Base-by-base conservation (phyloP, 1,140 invertebrate species). In the Caerostris darwini region DNA sequence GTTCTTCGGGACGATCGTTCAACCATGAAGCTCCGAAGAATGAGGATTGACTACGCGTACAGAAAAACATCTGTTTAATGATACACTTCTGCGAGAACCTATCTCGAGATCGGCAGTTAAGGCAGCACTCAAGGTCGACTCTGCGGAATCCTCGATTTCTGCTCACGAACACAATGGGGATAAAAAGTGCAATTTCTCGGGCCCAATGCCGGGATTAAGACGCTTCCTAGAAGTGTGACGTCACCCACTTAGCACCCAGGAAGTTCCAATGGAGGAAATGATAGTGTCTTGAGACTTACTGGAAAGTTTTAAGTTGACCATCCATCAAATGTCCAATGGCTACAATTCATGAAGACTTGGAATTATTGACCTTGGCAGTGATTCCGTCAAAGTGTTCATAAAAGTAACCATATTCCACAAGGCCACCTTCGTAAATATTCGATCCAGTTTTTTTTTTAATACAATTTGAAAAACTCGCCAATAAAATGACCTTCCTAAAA, bases 61-160 rank as follows among this genome's bases (percentile, higher is more conserved):
- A 14, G 34, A 88, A 61, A 88, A 64, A 88, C 83, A 58, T 85
- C 56, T 88, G 58, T 88, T 88, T 88, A 88, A 88, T 88, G 86
- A 88, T 88, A 88, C 34, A 85, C 59, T 88, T 88, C 86, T 59
- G 59, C 14, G 34, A 64, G n/a, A 81, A 12, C 86, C 50, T 61
- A 88, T 88, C 61, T n/a, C n/a, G 57, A 64, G 12, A 88, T 88
- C 86, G 14, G 86, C 54, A 88, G 50, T 88, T 64, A 88, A 12
- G 34, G 34, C 34, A 34, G 50, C 19, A 64, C 10, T 5, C 86
- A 88, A 88, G 86, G 86, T 88, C 59, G 56, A 3, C 6, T 57
- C 82, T 64, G 53, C 50, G 71, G 50, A 77, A 53, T 50, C 71
- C 34, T 77, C 50, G 3, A 53, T 53, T 10, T 77, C 71, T 64